These are phyloP conservation scores for Xestia ashworthii DNA, from an alignment of 2,888 invertebrate genomes.

Conservation along the genomic window DNA sequence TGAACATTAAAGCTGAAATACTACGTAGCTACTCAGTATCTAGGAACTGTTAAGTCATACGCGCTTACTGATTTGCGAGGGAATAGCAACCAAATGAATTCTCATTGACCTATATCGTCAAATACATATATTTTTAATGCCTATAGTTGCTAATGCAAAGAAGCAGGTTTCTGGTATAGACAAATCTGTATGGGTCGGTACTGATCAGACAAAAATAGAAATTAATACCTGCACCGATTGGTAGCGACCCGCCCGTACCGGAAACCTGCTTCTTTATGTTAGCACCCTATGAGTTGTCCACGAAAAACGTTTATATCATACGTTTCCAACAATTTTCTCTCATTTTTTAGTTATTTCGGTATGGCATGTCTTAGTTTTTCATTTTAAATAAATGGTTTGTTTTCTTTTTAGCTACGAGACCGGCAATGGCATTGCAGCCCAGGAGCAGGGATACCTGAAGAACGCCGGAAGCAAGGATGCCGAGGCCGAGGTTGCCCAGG, in stretches of 20 bases:
- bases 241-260: no score
- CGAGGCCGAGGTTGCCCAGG: conserved; percentile 93
- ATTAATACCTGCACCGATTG: no score
- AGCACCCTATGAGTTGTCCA: no score
- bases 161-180: no score
- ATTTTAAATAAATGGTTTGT: background rate
- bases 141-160: no score
- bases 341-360: background rate
- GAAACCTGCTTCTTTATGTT: no score
- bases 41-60: conserved; percentile 20
- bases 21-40: background rate
- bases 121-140: background rate
- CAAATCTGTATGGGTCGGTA: no score
- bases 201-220: no score
- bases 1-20: conserved; percentile 27
- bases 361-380: background rate
- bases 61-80: background rate
- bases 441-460: conserved; percentile 93
- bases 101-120: background rate
- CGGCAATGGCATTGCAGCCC: conserved; percentile 93
- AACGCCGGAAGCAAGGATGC: conserved; percentile 92
- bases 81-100: background rate
- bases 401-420: conserved; percentile 92
- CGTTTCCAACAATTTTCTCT: background rate
- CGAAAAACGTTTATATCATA: background rate